phyloP scores from a whole-genome alignment of 2,113 vertebrate genomes.

The Taurulus bubalis region DNA sequence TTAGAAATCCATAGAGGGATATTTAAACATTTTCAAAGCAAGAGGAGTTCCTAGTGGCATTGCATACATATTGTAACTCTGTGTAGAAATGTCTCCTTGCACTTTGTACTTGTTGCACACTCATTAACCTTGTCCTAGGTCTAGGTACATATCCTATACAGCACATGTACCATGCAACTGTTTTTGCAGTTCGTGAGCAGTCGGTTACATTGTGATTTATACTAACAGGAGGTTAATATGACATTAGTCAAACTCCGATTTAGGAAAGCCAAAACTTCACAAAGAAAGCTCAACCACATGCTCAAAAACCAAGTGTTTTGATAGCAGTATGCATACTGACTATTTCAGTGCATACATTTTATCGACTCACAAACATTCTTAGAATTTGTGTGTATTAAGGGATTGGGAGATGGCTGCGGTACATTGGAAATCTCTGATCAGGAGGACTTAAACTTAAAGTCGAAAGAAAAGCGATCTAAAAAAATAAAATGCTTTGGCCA shows the following conservation, averaged over 20 bases:
- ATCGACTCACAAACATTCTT: background rate
- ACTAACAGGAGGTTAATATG: background rate
- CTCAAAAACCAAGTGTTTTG: background rate
- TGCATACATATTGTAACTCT: background rate
- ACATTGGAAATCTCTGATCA: background rate
- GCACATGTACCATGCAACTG: background rate
- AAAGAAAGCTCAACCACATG: background rate
- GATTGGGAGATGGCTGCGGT: background rate
- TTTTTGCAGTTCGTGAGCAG: background rate
- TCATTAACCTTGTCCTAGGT: background rate
- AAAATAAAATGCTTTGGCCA: background rate
- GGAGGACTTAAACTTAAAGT: background rate
- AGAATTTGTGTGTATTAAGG: background rate
- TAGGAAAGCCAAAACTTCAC: background rate
- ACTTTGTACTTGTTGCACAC: conserved; percentile 11
- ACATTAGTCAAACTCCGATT: background rate
- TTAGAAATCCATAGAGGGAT: background rate
- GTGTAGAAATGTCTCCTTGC: background rate
- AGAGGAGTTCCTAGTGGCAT: background rate
- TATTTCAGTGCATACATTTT: background rate
- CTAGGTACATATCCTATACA: background rate
- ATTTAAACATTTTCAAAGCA: background rate
- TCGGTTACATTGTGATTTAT: background rate
- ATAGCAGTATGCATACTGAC: background rate
- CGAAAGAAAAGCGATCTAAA: background rate